phyloP scores from a whole-genome alignment of 1,140 invertebrate genomes.

The Plutomurus gul region DNA sequence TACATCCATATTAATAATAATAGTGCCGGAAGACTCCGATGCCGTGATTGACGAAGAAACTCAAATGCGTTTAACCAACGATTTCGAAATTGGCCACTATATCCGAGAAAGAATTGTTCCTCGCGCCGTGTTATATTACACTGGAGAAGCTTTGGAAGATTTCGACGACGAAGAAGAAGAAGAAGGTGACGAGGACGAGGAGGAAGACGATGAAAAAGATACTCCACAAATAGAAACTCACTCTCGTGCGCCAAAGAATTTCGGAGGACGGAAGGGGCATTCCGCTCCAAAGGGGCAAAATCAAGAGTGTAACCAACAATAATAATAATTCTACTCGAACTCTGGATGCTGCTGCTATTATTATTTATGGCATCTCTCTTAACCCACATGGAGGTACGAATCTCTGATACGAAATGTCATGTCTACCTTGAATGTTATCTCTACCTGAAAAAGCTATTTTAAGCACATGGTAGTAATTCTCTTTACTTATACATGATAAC shows the following conservation, averaged over 20 bases:
- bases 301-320: slow-evolving; percentile 51
- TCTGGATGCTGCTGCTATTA: too few species aligned
- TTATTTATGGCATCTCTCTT: too few species aligned
- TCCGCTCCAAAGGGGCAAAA: slow-evolving; percentile 33
- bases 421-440: too few species aligned
- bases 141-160: slow-evolving; percentile 63
- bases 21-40: too few species aligned
- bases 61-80: slow-evolving; percentile 77
- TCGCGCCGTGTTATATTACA: slow-evolving; percentile 90
- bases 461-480: too few species aligned
- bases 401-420: too few species aligned
- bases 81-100: slow-evolving; percentile 98
- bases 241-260: slow-evolving; percentile 5
- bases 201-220: slow-evolving; percentile 41
- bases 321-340: slow-evolving; percentile 29
- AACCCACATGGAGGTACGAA: too few species aligned
- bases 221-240: neutral
- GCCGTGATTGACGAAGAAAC: slow-evolving; percentile 77
- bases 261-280: neutral
- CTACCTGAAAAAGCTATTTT: too few species aligned
- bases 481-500: too few species aligned
- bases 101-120: slow-evolving; percentile 91
- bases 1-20: too few species aligned
- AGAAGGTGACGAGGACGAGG: slow-evolving; percentile 45
- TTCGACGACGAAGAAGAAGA: slow-evolving; percentile 48